These are phyloP conservation scores for Corvus moneduloides DNA, from an alignment of 2,113 vertebrate genomes.

Conservation along the genomic window DNA sequence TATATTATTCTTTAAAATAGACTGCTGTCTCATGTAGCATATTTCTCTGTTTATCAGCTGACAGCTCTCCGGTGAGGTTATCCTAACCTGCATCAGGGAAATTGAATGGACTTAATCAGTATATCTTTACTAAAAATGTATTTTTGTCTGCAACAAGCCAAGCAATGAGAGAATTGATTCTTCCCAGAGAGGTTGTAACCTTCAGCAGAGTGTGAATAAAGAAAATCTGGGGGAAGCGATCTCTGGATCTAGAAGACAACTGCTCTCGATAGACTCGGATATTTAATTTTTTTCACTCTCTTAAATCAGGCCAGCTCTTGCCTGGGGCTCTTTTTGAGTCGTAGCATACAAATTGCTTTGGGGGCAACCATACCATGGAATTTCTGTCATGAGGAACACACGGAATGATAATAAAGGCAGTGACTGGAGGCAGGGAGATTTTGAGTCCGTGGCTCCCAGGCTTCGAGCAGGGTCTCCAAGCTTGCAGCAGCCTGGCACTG, in stretches of 20 bases:
- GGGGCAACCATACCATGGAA: neutral
- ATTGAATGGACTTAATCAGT: neutral
- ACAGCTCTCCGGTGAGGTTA: neutral
- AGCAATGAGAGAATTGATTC: neutral
- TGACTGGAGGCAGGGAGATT: neutral
- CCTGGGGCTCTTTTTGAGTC: conserved; percentile 25
- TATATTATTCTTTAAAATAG: neutral
- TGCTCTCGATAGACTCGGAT: neutral
- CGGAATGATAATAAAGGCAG: conserved; percentile 13
- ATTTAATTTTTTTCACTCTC: conserved; percentile 20
- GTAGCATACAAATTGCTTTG: conserved; percentile 23
- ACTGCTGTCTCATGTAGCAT: neutral
- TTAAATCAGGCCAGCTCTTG: conserved; percentile 32
- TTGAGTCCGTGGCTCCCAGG: neutral
- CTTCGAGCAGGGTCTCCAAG: neutral
- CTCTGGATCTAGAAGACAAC: neutral
- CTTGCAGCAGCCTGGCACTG: neutral
- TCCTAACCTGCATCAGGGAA: neutral
- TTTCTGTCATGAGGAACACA: neutral
- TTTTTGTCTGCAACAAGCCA: neutral
- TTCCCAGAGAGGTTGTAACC: conserved; percentile 10
- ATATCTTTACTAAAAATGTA: neutral
- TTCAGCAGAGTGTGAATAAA: conserved; percentile 25
- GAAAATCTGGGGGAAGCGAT: neutral
- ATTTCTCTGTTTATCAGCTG: neutral